Conservation (phyloP, 2,888 invertebrate species). For the Alitta virens region DNA sequence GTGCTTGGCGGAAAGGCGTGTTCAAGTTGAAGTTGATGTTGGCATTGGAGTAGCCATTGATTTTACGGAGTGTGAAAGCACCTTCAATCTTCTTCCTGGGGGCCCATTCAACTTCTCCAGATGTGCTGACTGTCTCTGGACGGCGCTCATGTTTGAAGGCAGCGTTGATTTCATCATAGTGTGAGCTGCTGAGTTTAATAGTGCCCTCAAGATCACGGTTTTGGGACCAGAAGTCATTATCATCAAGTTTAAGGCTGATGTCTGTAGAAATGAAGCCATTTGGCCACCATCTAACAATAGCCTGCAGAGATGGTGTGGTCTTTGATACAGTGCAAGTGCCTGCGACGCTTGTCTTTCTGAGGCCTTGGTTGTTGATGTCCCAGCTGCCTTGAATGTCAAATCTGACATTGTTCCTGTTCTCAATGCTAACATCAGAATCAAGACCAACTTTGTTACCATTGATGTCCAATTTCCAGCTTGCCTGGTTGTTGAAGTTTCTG, state of each 20-base stretch:
- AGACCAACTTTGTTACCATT: too few relatives aligned
- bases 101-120: conserved; percentile 32
- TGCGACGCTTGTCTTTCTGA: too few relatives aligned
- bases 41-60: conserved; percentile 7
- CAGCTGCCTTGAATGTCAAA: too few relatives aligned
- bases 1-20: conserved; percentile 24
- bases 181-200: conserved; percentile 4
- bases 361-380: too few relatives aligned
- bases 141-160: conserved; percentile 17
- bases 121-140: conserved; percentile 4
- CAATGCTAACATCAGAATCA: too few relatives aligned
- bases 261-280: not conserved
- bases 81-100: conserved; percentile 28
- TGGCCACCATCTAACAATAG: conserved; percentile 17
- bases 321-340: too few relatives aligned
- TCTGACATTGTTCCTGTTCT: too few relatives aligned
- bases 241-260: not conserved
- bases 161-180: conserved; percentile 19
- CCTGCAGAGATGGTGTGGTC: conserved; percentile 4
- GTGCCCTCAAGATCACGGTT: not conserved
- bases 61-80: conserved; percentile 16
- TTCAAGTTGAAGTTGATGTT: conserved; percentile 14
- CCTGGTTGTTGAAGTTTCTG: too few relatives aligned
- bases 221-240: not conserved
- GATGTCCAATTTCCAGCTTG: too few relatives aligned